Base-by-base conservation (phyloP, 92 coral and sea anemone genomes). In the Paramuricea clavata region DNA sequence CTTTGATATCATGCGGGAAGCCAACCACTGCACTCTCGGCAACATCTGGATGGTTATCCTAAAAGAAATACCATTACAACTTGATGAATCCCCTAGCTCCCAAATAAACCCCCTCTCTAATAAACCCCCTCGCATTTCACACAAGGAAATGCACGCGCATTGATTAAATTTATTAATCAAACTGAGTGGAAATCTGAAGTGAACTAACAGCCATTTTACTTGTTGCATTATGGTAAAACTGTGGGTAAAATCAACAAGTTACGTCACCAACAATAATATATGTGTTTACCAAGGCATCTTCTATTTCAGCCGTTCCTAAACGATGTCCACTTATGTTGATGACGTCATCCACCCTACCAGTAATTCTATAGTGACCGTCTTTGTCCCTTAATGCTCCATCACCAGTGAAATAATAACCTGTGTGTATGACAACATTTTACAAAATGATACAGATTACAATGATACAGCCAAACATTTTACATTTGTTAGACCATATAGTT, bases 21-120 rank as follows among this genome's bases (percentile, higher is more conserved):
- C 99, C 99, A 65, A 97, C 99, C 32, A 97, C 99, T 22, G 99
- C 99, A 31, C 98, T 91, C 81, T 97, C 99, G 6, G 99, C 99
- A 3, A 97, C 99, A 50, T 93, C 96, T 61, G 90, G 83, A 89
- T 97, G 99, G 64, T 94, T 90, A 67, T 97, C 98, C 99, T 97
- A 61, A 17, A 62, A 19, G 30, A 19, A 12, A 50, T 12, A 60
- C 47, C 70, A 61, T 30, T 33, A 26, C 19, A 2, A 36, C 34
- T 30, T 0, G 5, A 26, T 8, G 3, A 70, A 42, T 28, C n/a
- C n/a, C n/a, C n/a, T n/a, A n/a, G n/a, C n/a, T n/a, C n/a, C n/a
- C n/a, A n/a, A n/a, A n/a, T n/a, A n/a, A n/a, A n/a, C n/a, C n/a
- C n/a, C n/a, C n/a, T n/a, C n/a, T n/a, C n/a, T n/a, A n/a, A n/a